Evolutionary conservation across 2,113 vertebrate genomes (phyloP).

Genomic region (Aldabrachelys gigantea): DNA sequence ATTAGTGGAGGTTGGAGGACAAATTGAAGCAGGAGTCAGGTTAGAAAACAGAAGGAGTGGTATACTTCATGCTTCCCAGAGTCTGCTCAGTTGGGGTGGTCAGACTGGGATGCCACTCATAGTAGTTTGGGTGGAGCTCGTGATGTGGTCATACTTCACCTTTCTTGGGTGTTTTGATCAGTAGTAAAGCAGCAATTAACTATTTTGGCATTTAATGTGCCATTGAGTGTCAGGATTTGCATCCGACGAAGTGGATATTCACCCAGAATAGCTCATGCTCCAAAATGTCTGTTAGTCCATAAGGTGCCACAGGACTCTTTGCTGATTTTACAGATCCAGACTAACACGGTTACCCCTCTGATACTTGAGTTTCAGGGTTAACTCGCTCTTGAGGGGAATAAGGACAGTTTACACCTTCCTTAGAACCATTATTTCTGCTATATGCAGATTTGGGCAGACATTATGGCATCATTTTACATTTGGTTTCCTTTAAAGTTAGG

Average conservation of each 20-base stretch:
- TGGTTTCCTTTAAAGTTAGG: neutral
- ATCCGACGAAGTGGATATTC: too few relatives aligned
- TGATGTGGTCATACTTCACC: neutral
- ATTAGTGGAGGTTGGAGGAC: neutral
- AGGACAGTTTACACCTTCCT: neutral
- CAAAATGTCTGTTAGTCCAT: too few relatives aligned
- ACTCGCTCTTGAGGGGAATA: accelerated
- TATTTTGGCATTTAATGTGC: accelerated
- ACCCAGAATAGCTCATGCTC: too few relatives aligned
- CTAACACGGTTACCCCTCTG: too few relatives aligned
- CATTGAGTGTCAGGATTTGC: neutral
- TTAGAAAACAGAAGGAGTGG: neutral
- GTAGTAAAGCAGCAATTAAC: accelerated
- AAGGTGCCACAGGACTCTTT: too few relatives aligned
- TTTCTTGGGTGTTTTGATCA: accelerated
- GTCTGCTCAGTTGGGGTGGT: neutral
- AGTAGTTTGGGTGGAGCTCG: neutral
- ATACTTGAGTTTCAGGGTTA: neutral
- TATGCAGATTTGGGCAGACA: accelerated
- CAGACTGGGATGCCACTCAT: neutral
- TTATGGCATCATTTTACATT: neutral
- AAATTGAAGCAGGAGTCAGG: neutral
- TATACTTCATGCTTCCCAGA: neutral
- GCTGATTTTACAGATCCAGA: too few relatives aligned
- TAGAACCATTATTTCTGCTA: neutral